Conservation (phyloP, 1,140 invertebrate species). For the Nasonia vitripennis region DNA sequence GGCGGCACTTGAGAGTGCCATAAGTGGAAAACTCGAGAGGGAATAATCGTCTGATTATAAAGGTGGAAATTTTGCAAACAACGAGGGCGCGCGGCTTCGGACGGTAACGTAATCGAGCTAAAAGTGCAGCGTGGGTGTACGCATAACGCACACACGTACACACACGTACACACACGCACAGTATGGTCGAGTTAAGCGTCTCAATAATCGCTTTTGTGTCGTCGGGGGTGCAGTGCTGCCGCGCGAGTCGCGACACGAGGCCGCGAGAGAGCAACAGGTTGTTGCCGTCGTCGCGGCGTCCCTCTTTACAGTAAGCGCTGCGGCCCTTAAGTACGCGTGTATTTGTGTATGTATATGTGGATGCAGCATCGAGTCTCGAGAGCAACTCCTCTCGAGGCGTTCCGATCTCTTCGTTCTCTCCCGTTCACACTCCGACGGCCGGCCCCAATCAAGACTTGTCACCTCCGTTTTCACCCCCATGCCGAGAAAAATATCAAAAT, state of each 20-base stretch:
- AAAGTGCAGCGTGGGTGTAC: no score
- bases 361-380: not conserved
- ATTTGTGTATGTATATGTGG: not conserved
- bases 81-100: no score
- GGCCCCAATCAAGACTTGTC: conserved; percentile 43
- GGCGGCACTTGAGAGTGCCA: no score
- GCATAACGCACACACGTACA: no score
- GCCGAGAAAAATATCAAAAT: no score
- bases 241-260: not conserved
- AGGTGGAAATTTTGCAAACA: no score
- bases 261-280: conserved; percentile 46
- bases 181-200: conserved; percentile 33
- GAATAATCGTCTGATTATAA: no score
- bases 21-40: no score
- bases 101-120: no score
- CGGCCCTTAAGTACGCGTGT: not conserved
- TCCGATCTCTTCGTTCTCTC: conserved; percentile 24
- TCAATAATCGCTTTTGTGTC: conserved; percentile 47
- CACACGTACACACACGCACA: no score
- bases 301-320: conserved; percentile 18
- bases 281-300: conserved; percentile 28
- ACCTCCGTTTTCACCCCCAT: conserved; percentile 16
- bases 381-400: not conserved
- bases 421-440: conserved; percentile 10
- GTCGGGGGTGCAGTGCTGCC: not conserved